A percentile compares a stretch with the other conserved stretches of the same genome.
Evolutionary conservation across 2,113 vertebrate genomes (phyloP).

Genomic region (Abramis brama): DNA sequence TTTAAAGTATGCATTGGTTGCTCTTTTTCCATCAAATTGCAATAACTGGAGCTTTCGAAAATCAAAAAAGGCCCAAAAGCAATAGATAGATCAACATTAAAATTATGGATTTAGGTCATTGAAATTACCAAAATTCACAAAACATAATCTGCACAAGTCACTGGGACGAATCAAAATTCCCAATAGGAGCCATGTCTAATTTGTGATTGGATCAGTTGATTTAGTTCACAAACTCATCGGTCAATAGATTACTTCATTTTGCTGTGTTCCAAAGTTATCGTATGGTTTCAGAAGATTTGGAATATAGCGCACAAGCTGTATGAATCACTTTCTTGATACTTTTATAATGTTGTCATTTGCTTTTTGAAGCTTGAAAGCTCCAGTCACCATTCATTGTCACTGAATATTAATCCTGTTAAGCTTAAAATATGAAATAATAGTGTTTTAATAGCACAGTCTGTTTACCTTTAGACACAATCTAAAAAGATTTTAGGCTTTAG

Average conservation of each 20-base stretch:
- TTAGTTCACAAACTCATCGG: not conserved
- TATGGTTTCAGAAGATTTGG: not conserved
- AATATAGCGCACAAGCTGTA: not conserved
- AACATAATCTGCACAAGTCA: no score
- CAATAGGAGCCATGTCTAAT: not conserved
- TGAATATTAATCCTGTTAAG: not conserved
- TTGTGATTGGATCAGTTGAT: not conserved
- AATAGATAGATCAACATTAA: not conserved
- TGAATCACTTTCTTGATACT: not conserved
- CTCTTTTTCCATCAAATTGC: not conserved
- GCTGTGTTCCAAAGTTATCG: not conserved
- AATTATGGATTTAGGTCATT: not conserved
- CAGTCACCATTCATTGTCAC: not conserved
- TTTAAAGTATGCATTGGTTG: not conserved
- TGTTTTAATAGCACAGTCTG: not conserved
- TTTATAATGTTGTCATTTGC: not conserved
- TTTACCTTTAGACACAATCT: no score
- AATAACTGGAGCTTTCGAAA: not conserved
- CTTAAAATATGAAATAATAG: not conserved
- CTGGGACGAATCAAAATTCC: not conserved
- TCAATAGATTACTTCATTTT: not conserved
- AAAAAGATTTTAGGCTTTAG: no score
- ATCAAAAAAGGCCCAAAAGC: not conserved
- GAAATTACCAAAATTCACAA: not conserved
- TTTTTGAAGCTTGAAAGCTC: not conserved